Conservation (phyloP, 2,113 vertebrate species). For the Turnix velox region DNA sequence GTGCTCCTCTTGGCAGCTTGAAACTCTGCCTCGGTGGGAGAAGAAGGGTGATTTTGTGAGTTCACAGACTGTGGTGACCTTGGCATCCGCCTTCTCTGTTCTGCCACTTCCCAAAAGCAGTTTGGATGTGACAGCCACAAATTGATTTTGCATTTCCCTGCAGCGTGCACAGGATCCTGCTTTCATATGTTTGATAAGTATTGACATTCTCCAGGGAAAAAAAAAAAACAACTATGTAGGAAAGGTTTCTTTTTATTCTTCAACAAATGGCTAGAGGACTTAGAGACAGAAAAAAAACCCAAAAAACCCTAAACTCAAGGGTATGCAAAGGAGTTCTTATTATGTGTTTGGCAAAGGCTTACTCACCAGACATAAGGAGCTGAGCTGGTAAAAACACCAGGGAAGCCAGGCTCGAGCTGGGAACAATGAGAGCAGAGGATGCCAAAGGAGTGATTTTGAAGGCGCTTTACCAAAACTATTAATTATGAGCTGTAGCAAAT, state of each 20-base stretch:
- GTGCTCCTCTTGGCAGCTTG: background rate
- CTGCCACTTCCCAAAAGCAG: background rate
- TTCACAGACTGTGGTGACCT: background rate
- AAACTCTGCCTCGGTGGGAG: background rate
- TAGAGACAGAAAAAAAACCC: background rate
- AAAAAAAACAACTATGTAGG: background rate
- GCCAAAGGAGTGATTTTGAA: background rate
- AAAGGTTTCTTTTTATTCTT: background rate
- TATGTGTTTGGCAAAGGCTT: background rate
- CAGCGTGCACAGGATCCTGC: background rate
- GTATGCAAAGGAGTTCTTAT: background rate
- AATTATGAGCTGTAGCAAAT: background rate
- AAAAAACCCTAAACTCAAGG: background rate
- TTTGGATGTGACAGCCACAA: background rate
- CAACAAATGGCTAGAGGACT: background rate
- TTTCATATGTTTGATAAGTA: slow-evolving; percentile 20
- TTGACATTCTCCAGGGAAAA: background rate
- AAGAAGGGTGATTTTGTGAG: background rate
- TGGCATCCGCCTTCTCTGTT: background rate
- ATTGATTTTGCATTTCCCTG: slow-evolving; percentile 6
- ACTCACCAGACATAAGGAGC: background rate
- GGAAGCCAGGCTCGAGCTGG: background rate
- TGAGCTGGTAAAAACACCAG: background rate
- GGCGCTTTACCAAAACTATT: background rate
- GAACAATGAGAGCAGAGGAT: background rate